Conservation (phyloP, 2,888 invertebrate genomes). For the Drosophila birchii region DNA sequence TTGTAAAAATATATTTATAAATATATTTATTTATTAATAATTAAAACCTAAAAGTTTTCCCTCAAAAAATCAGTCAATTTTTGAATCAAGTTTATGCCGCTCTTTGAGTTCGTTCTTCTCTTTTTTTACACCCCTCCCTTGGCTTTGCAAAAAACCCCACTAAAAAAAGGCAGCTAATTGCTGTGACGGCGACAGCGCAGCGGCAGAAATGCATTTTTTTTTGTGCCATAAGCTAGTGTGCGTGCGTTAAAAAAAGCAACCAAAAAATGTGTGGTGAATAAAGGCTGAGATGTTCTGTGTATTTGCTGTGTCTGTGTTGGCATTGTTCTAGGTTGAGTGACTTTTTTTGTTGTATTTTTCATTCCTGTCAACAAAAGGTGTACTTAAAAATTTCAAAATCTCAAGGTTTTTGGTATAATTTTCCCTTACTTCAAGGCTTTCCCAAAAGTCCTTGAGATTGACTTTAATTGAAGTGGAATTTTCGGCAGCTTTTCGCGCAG, state of each 20-base stretch:
- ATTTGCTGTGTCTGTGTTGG: constrained; percentile 33
- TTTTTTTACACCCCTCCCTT: constrained; percentile 6
- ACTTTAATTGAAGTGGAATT: constrained; percentile 34
- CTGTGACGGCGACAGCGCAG: constrained; percentile 66
- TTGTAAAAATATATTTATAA: too few relatives aligned
- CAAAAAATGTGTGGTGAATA: constrained; percentile 75
- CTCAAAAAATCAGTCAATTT: neutral
- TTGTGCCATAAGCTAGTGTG: constrained; percentile 53
- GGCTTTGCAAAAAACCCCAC: constrained; percentile 6
- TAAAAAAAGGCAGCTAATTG: constrained; percentile 68
- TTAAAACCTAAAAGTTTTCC: neutral
- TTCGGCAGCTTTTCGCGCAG: constrained; percentile 78
- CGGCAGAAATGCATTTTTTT: constrained; percentile 67
- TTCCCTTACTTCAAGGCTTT: too few relatives aligned
- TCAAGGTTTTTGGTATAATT: neutral
- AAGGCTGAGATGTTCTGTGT: constrained; percentile 46
- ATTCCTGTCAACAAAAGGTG: constrained; percentile 71
- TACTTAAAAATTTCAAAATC: neutral
- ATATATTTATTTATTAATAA: too few relatives aligned
- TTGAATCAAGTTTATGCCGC: neutral
- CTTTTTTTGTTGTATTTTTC: constrained; percentile 50
- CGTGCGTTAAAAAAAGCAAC: constrained; percentile 67
- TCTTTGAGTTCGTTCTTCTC: constrained; percentile 14
- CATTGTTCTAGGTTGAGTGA: constrained; percentile 73
- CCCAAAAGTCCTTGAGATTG: neutral